Base-by-base conservation (phyloP, 2,888 invertebrate genomes). In the Phaonia tiefii region DNA sequence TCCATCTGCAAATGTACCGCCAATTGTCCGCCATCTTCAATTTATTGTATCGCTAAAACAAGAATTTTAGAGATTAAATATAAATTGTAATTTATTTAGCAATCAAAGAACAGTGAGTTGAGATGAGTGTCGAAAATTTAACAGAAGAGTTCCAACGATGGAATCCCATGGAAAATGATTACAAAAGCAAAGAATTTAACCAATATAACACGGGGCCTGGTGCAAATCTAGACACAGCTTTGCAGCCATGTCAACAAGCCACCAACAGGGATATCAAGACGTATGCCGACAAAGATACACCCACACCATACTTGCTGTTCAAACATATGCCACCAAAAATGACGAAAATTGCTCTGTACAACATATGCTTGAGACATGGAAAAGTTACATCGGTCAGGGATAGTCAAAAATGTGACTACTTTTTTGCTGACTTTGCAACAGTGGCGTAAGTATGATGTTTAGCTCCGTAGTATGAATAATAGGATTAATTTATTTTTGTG, bases 91-190 rank as follows among this genome's bases (percentile, higher is more conserved):
- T n/a, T n/a, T n/a, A n/a, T n/a, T n/a, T n/a, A n/a, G n/a, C n/a
- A n/a, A n/a, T n/a, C n/a, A n/a, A n/a, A n/a, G n/a, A n/a, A n/a
- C n/a, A n/a, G n/a, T n/a, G n/a, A n/a, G n/a, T n/a, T n/a, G n/a
- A 96, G 87, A 92, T 96, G 85, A 92, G 95, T 85, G 46, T 7
- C 15, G 51, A 79, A n/a, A 80, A 84, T 4, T 8, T 84, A 15
- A 72, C 42, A 15, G 54, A 79, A 0, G 56, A 82, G 25, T 51
- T 86, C 1, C 56, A 78, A 17, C 8, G 76, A 17, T 86, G 86
- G 86, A 86, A 86, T 83, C 86, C 86, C 1, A 86, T 86, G 86
- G 78, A 79, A n/a, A 84, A 79, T 11, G 86, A 84, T 5, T 86
- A 85, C 37, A 83, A 80, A 31, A 85, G 85, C 49, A 77, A 80